These are phyloP conservation scores for Coenonympha arcania DNA, from an alignment of 2,888 invertebrate genomes.

Conservation along the genomic window DNA sequence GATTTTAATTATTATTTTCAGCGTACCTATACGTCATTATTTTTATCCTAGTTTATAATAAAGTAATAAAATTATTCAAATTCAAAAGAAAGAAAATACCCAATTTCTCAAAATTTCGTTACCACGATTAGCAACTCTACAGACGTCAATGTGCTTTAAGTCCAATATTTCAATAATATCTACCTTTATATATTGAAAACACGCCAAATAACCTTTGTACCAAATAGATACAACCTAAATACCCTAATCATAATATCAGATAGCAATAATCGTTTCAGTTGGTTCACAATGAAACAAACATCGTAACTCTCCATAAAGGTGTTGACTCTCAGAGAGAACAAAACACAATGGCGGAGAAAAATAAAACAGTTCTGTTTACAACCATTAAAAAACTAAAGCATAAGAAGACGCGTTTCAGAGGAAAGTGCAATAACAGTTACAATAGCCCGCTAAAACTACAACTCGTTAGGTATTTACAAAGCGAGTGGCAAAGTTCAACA, in stretches of 20 bases:
- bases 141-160: background rate
- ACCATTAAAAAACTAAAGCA: constrained; percentile 3
- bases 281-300: background rate
- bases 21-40: too few relatives aligned
- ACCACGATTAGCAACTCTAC: background rate
- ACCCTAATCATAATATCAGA: background rate
- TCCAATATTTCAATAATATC: background rate
- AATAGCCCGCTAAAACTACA: constrained; percentile 33
- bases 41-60: too few relatives aligned
- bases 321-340: background rate
- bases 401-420: constrained; percentile 33
- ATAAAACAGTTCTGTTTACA: background rate
- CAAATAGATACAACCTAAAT: background rate
- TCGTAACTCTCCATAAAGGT: background rate
- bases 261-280: background rate
- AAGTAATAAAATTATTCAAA: too few relatives aligned
- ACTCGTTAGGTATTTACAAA: constrained; percentile 45
- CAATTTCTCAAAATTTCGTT: too few relatives aligned
- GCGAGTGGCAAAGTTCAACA: constrained; percentile 48
- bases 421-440: constrained; percentile 45
- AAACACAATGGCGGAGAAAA: background rate
- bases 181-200: background rate
- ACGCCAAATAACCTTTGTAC: background rate
- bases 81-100: too few relatives aligned
- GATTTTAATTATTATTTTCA: too few relatives aligned